phyloP scores from a whole-genome alignment of 2,888 invertebrate species.

The Eugnorisma glareosa region DNA sequence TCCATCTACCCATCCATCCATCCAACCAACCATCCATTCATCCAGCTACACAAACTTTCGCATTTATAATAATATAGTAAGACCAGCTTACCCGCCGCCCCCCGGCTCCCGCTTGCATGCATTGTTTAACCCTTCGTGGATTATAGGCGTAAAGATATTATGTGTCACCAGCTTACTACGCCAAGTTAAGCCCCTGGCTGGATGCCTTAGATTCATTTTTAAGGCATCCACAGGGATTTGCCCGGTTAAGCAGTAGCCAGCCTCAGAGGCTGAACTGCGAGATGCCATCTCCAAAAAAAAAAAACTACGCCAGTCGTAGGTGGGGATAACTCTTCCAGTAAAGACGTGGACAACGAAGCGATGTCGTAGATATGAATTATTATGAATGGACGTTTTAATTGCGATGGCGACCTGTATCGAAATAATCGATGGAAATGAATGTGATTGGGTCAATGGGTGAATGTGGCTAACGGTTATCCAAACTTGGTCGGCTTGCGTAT shows the following conservation, averaged over 20 bases:
- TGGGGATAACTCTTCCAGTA: constrained; percentile 25
- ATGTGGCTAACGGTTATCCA: not conserved
- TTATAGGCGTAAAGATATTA: no score
- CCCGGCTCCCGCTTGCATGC: no score
- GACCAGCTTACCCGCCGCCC: no score
- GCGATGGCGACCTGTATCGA: constrained; percentile 33
- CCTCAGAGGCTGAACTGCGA: no score
- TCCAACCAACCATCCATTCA: not conserved
- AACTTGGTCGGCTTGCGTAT: not conserved
- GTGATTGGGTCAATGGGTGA: constrained; percentile 2
- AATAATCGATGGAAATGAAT: constrained; percentile 44
- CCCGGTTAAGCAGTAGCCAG: no score
- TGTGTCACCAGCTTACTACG: no score
- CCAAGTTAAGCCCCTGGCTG: no score
- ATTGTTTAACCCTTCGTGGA: no score
- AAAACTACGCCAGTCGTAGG: constrained; percentile 10
- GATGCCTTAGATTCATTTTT: no score
- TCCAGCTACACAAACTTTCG: not conserved
- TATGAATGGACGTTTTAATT: constrained; percentile 32
- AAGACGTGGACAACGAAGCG: constrained; percentile 8
- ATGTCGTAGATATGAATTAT: constrained; percentile 11
- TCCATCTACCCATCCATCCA: not conserved
- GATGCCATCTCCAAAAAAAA: no score
- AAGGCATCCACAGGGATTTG: no score
- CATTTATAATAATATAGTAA: not conserved